Base-by-base conservation (phyloP, 2,113 vertebrate genomes). In the Parus major region DNA sequence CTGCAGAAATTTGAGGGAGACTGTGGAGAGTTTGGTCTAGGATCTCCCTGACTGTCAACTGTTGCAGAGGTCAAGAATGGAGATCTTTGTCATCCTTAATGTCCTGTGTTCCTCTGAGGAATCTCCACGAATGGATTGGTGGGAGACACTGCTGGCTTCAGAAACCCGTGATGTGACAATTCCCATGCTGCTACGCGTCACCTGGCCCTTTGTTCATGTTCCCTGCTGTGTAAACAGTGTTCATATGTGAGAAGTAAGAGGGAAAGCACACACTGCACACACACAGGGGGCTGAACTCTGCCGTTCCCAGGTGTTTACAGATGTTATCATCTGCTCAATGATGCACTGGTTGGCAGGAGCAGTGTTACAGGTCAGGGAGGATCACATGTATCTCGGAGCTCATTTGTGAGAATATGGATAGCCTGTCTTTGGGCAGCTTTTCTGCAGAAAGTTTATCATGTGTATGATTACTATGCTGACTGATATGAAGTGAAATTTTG, bases 101-200 rank as follows among this genome's bases (percentile, higher is more conserved):
- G 31, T 65, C 19, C 11, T 59, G 2, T 86, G 20, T 22, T 69
- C 59, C 64, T 81, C 60, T 46, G 53, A 82, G n/a, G 39, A 73
- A 57, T 18, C 6, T 73, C 16, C 41, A 28, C 47, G 14, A 22
- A 72, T 18, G 29, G 47, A 53, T 17, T 23, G 19, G 17, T 8
- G 42, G 31, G 18, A 60, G 31, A 44, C 11, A 18, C 12, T 72
- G 15, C 12, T 56, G 29, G 11, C 35, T 73, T 77, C 68, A 81
- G 35, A 41, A 83, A 16, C 42, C 72, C 2, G 0, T 28, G 39
- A 29, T 12, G 4, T 33, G 57, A 16, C 12, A 39, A 28, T 60
- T 59, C 28, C 46, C 57, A 0, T 9, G 5, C 25, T 2, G 15
- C 33, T 53, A 1, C 18, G 5, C 8, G 2, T 75, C 50, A 28